These are phyloP conservation scores for Leptodactylus fuscus DNA, from an alignment of 2,113 vertebrate species.

Conservation along the genomic window DNA sequence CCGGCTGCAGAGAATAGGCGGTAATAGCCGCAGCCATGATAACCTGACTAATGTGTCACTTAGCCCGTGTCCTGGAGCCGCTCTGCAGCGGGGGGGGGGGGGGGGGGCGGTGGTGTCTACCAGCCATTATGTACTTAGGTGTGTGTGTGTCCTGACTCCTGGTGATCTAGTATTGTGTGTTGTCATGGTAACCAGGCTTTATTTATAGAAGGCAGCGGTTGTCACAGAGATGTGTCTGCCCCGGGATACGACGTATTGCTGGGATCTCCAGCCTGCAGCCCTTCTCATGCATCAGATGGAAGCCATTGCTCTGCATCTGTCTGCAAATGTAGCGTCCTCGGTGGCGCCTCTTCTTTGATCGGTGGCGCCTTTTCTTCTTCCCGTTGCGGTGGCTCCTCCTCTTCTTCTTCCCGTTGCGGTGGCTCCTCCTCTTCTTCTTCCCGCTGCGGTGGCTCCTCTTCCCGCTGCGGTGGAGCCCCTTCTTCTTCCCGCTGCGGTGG, in stretches of 20 bases:
- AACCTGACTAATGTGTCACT: neutral
- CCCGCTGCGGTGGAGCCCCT: no score
- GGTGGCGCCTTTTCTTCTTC: no score
- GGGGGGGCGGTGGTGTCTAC: neutral
- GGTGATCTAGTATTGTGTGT: neutral
- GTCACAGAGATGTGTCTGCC: conserved; percentile 10
- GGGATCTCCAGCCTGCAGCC: neutral
- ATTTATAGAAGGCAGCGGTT: conserved; percentile 21
- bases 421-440: no score
- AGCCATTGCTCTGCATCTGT: no score
- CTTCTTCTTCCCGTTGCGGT: no score
- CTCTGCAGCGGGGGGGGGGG: neutral
- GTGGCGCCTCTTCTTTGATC: no score
- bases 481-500: no score
- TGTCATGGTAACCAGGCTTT: conserved; percentile 37
- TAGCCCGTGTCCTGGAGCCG: neutral
- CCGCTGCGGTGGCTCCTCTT: no score
- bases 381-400: no score
- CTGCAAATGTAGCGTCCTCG: no score
- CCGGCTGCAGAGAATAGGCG: no score
- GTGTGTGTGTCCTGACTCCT: neutral
- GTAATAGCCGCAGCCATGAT: neutral
- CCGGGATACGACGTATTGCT: neutral
- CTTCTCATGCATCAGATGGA: no score
- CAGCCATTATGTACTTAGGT: conserved; percentile 24